Base-by-base conservation (phyloP, 2,113 vertebrate species). In the Pelobates fuscus region DNA sequence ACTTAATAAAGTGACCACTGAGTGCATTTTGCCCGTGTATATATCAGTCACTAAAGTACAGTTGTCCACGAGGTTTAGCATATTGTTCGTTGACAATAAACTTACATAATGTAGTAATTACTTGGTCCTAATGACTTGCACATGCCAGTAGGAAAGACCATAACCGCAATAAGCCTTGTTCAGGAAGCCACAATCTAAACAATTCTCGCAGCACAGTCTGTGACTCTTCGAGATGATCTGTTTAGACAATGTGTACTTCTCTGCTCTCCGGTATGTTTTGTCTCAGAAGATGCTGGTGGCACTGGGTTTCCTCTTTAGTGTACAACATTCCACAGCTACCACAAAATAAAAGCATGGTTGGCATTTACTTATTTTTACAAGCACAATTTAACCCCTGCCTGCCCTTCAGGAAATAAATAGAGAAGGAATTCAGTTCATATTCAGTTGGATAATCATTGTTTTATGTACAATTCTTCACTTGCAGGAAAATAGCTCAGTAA, bases 261-360 rank as follows among this genome's bases (percentile, higher is more conserved):
- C 37, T 24, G 21, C 62, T 65, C 20, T 65, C 32, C 43, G 4
- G 10, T 43, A 18, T 65, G 62, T 65, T 65, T 65, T 23, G 62
- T 65, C 62, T 65, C 11, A 32, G 32, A 15, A 37, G 20, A 14
- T 20, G 15, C 27, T 37, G 11, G 29, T 63, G 5, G 27, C 26
- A 63, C 32, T 29, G 11, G 20, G n/a, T 43, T 43, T 43, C 62
- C 62, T 29, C 3, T 65, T 43, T 8, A 37, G 20, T 43, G 20
- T 37, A 41, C 20, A 41, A 65, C n/a, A 63, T 18, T 15, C 3
- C 14, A 3, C 3, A 14, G 6, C 26, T 17, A 61, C 18, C 14
- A 61, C 26, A 30, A 8, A 2, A 61, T 25, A 61, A 1, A 61
- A 61, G 23, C 55, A 49, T 8, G 10, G 4, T 49, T 32, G 4